phyloP scores from a whole-genome alignment of 92 coral and sea anemone species.

The Epizoanthus illoricatus region DNA sequence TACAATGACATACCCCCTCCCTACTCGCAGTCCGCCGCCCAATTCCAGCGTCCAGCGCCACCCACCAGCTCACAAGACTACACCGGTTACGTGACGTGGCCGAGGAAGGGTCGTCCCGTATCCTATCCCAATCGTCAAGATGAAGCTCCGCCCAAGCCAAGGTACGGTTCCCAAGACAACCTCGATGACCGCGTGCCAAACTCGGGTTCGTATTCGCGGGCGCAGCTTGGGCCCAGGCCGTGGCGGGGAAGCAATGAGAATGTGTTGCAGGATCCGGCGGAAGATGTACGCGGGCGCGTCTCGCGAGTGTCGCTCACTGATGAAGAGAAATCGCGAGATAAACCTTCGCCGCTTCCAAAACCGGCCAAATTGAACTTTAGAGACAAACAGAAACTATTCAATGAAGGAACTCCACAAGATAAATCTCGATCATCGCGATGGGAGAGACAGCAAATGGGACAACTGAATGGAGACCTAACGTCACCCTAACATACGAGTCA shows the following conservation, averaged over 20 bases:
- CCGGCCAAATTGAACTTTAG: conserved; percentile 80
- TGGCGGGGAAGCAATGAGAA: conserved; percentile 67
- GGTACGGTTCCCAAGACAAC: conserved; percentile 48
- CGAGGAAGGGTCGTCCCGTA: conserved; percentile 72
- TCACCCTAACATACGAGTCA: conserved; percentile 14
- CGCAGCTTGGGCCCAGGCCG: conserved; percentile 63
- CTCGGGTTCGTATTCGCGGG: conserved; percentile 54
- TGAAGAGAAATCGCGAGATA: conserved; percentile 66
- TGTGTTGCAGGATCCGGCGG: conserved; percentile 54
- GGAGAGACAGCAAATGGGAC: conserved; percentile 68
- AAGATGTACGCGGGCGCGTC: conserved; percentile 65
- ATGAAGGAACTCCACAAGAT: conserved; percentile 73
- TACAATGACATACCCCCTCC: conserved; percentile 9
- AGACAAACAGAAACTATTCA: conserved; percentile 92
- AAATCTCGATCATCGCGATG: conserved; percentile 72
- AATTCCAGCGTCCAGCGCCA: conserved; percentile 46
- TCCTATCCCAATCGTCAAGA: conserved; percentile 57
- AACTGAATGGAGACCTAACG: conserved; percentile 56
- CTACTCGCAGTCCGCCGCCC: not conserved
- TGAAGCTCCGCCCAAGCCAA: conserved; percentile 42
- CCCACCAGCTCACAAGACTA: conserved; percentile 53
- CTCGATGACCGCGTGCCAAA: conserved; percentile 58
- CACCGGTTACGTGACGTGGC: conserved; percentile 73
- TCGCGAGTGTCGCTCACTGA: conserved; percentile 74
- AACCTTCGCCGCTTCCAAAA: conserved; percentile 74